Conservation (phyloP, 2,888 invertebrate species). For the Masnerella sp. region DNA sequence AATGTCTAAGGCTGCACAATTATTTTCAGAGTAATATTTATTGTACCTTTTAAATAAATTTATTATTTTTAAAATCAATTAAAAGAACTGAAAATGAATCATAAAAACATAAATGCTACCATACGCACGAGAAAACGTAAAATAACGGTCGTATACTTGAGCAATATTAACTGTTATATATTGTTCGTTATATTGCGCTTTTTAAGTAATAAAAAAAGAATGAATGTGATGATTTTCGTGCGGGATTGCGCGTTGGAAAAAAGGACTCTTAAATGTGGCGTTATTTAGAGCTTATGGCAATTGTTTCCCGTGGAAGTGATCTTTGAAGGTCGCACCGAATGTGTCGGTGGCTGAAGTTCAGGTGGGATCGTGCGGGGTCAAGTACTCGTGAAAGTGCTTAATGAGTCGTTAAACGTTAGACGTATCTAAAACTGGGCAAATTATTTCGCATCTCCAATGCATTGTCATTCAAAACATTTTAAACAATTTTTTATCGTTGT, state of each 20-base stretch:
- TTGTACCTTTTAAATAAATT: no score
- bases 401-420: conserved; percentile 68
- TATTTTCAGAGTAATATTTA: no score
- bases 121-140: neutral
- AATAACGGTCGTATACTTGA: conserved; percentile 11
- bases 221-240: no score
- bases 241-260: conserved; percentile 4
- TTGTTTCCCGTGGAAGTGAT: conserved; percentile 41
- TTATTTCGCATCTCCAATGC: conserved; percentile 52
- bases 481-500: no score
- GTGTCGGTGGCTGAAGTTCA: conserved; percentile 38
- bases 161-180: conserved; percentile 9
- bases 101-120: no score
- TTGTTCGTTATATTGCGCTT: conserved; percentile 12
- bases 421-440: conserved; percentile 52
- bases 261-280: conserved; percentile 2
- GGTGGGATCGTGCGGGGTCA: conserved; percentile 50
- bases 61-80: no score
- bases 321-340: conserved; percentile 36
- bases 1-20: no score
- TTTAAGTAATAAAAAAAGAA: conserved; percentile 17
- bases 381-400: conserved; percentile 64
- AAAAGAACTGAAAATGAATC: no score
- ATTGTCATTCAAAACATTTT: no score
- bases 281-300: conserved; percentile 13